Base-by-base conservation (phyloP, 2,113 vertebrate genomes). In the Siniperca chuatsi region DNA sequence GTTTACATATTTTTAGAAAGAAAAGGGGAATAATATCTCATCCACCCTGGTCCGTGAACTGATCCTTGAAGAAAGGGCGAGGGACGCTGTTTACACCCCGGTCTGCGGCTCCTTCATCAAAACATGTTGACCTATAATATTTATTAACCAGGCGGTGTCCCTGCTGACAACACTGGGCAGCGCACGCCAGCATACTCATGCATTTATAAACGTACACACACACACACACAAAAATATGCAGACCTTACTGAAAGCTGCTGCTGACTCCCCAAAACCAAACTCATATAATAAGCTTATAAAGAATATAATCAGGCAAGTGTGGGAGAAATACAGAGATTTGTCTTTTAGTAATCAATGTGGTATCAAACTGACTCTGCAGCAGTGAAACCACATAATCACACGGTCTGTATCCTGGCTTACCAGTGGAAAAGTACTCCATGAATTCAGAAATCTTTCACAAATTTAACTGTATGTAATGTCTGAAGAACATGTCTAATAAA, bases 61-160 rank as follows among this genome's bases (percentile, higher is more conserved):
- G 83, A 90, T 88, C 72, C 90, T 75, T 80, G 78, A 79, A 89
- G 71, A 88, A 87, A 70, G 72, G 71, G 71, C 64, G 21, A 68
- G 79, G 84, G 66, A 83, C 54, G 65, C 58, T 87, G 90, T 84
- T 90, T 91, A 81, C 61, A 64, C 87, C 76, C 67, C 81, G 50
- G 78, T 89, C 87, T 86, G 46, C 25, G 57, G 82, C 78, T 87
- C 86, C 88, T 90, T 92, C 90, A 84, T 94, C 83, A 86, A 87
- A 94, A 93, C 88, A 91, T 85, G 86, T 82, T 91, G 89, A 93
- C 93, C 91, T 93, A 92, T 93, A 90, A 92, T 92, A 90, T 91
- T 92, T 90, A 94, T 93, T 92, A 93, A 78, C 68, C 88, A 87
- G 82, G 44, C 81, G 37, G 80, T 48, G 79, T 90, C 90, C 88